Evolutionary conservation across 1,140 invertebrate species (phyloP).

Genomic region (Ptiloglossa arizonensis): DNA sequence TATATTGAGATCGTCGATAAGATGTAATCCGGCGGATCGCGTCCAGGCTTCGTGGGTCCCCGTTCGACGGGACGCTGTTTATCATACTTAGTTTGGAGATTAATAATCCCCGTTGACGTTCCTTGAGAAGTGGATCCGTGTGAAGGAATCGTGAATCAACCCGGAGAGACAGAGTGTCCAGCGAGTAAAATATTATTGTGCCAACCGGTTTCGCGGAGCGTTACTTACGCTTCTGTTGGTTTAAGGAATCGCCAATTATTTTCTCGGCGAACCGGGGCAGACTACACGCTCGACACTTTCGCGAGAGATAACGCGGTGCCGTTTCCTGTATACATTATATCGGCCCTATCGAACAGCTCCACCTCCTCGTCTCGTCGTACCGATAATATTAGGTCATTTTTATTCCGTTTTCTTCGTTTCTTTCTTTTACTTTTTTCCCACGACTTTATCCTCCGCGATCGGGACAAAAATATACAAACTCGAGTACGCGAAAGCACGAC

Average conservation of each 20-base stretch:
- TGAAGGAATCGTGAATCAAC: conserved; percentile 43
- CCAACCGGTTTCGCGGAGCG: background rate
- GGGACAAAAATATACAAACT: no score
- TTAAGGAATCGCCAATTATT: background rate
- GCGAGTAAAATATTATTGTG: background rate
- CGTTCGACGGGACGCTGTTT: conserved; percentile 15
- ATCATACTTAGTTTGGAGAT: conserved; percentile 38
- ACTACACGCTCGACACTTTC: conserved; percentile 11
- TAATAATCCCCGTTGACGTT: conserved; percentile 36
- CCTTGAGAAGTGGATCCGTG: conserved; percentile 25
- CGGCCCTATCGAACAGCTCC: no score
- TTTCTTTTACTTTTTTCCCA: no score
- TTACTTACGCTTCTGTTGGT: background rate
- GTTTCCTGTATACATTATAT: background rate
- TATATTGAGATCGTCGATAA: background rate
- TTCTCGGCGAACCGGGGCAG: background rate
- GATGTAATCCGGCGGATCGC: background rate
- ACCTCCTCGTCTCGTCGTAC: no score
- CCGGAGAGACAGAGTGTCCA: background rate
- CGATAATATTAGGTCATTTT: no score
- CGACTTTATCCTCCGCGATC: no score
- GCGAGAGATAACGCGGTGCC: background rate
- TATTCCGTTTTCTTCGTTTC: no score
- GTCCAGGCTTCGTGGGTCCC: background rate
- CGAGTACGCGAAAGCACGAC: no score